Percentiles rank a stretch among this genome's conserved stretches.
These are phyloP conservation scores for Pyrrhopygopsis socrates DNA, from an alignment of 2,888 invertebrate genomes.

Conservation along the genomic window DNA sequence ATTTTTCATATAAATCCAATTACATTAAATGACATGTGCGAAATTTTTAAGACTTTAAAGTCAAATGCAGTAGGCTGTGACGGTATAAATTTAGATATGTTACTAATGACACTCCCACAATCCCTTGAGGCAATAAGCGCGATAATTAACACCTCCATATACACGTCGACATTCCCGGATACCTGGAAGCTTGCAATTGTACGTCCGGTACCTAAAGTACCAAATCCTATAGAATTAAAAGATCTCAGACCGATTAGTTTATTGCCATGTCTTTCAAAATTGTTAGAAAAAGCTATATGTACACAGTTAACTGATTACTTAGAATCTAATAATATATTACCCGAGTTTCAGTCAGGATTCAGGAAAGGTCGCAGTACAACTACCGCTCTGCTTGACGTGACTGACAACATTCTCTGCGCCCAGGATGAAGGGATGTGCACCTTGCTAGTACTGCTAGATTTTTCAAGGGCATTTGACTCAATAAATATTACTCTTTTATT, in stretches of 20 bases:
- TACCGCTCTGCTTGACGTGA: not conserved
- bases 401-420: not conserved
- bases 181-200: slow-evolving; percentile 39
- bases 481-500: not conserved
- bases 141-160: slow-evolving; percentile 50
- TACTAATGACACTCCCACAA: slow-evolving; percentile 39
- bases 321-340: slow-evolving; percentile 8
- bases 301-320: not conserved
- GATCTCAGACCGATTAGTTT: slow-evolving; percentile 77
- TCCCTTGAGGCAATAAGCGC: slow-evolving; percentile 22
- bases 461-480: not conserved
- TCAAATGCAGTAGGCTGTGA: slow-evolving; percentile 34
- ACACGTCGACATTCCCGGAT: slow-evolving; percentile 39
- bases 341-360: not conserved
- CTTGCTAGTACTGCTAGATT: not conserved
- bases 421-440: not conserved
- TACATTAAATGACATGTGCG: not conserved
- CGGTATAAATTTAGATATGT: slow-evolving; percentile 37
- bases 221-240: slow-evolving; percentile 48
- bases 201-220: slow-evolving; percentile 60
- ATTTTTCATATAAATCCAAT: not conserved
- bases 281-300: slow-evolving; percentile 53
- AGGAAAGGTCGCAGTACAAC: not conserved
- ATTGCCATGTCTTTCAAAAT: not conserved
- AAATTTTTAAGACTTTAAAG: not conserved